phyloP scores from a whole-genome alignment of 2,888 invertebrate species.

The Fragum whitleyi region DNA sequence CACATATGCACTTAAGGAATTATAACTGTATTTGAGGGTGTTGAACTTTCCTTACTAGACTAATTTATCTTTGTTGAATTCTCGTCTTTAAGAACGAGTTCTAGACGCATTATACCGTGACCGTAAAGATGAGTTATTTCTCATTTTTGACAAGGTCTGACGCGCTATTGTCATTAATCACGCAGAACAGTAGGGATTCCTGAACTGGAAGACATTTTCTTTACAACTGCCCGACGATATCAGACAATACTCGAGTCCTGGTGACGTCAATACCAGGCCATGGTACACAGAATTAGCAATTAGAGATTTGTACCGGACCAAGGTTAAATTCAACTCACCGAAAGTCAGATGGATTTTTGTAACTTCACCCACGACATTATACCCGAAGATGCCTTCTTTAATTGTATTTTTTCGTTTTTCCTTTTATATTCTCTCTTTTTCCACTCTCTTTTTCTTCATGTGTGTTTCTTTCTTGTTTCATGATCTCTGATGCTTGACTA shows the following conservation, averaged over 20 bases:
- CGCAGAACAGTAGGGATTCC: neutral
- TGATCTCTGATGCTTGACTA: no score
- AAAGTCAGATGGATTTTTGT: no score
- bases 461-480: no score
- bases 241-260: neutral
- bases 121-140: constrained; percentile 2
- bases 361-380: no score
- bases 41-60: no score
- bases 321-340: neutral
- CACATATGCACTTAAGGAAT: no score
- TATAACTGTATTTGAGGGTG: no score
- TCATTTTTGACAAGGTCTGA: constrained; percentile 3
- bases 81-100: neutral
- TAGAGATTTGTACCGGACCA: neutral
- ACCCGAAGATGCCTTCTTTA: no score
- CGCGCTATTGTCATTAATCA: neutral
- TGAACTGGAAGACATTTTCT: constrained; percentile 1
- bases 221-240: neutral
- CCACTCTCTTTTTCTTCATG: no score
- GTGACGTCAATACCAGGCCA: neutral
- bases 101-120: neutral
- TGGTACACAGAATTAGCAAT: neutral
- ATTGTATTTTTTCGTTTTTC: no score
- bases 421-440: no score
- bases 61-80: no score